Percentiles rank a stretch among this genome's conserved stretches.
phyloP scores from a whole-genome alignment of 2,888 invertebrate genomes.

The Oscheius sp. region DNA sequence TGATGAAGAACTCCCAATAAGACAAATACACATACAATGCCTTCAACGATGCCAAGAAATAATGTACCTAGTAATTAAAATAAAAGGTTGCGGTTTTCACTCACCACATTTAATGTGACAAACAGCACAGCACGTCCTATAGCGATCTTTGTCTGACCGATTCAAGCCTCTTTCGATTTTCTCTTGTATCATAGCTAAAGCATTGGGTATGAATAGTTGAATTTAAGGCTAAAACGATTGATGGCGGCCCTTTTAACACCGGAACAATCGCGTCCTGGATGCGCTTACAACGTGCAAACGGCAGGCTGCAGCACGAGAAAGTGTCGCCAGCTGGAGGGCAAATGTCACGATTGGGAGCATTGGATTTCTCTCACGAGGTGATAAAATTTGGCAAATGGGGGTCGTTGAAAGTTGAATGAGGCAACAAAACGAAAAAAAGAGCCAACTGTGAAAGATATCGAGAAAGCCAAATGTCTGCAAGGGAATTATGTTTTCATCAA shows the following conservation, averaged over 20 bases:
- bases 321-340: slow-evolving; percentile 30
- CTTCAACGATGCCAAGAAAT: slow-evolving; percentile 61
- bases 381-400: background rate
- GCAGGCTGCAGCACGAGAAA: slow-evolving; percentile 20
- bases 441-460: background rate
- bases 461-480: too few species aligned
- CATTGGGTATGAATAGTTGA: background rate
- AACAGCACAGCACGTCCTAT: slow-evolving; percentile 61
- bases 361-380: background rate
- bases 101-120: slow-evolving; percentile 61
- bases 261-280: slow-evolving; percentile 16
- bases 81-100: background rate
- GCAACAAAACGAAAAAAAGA: background rate
- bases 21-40: slow-evolving; percentile 50
- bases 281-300: slow-evolving; percentile 30
- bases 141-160: slow-evolving; percentile 15
- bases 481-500: background rate
- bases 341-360: slow-evolving; percentile 22
- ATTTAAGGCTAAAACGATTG: background rate
- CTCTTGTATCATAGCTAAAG: slow-evolving; percentile 16
- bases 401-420: background rate
- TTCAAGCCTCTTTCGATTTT: slow-evolving; percentile 20
- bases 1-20: slow-evolving; percentile 56
- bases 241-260: slow-evolving; percentile 18
- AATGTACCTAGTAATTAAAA: slow-evolving; percentile 49